Conservation (phyloP, 37 sponge, comb jelly and placozoan genomes). For the Diacarnus erythraeanus region DNA sequence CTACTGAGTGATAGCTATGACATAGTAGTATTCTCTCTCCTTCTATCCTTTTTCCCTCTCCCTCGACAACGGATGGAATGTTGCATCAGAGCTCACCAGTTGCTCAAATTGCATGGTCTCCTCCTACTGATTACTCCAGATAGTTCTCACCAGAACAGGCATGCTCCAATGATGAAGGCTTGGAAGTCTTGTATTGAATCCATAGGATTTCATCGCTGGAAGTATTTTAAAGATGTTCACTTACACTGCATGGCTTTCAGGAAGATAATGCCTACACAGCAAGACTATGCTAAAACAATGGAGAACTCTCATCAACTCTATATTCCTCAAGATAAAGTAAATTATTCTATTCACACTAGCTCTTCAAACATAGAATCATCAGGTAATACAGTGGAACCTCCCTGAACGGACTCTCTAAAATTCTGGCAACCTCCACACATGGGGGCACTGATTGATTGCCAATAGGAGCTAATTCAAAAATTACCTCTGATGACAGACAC, state of each 20-base stretch:
- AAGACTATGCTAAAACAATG: background rate
- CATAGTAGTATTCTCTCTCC: conserved; percentile 76
- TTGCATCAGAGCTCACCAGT: conserved; percentile 61
- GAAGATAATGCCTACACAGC: conserved; percentile 1
- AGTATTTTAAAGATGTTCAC: conserved; percentile 64
- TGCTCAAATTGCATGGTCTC: conserved; percentile 60
- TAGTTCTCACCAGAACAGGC: conserved; percentile 70
- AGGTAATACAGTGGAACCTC: no score
- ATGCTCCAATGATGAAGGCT: conserved; percentile 64
- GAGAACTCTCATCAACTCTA: background rate
- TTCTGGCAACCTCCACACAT: no score
- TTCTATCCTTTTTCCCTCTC: conserved; percentile 76
- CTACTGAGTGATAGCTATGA: conserved; percentile 37
- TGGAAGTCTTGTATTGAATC: conserved; percentile 65
- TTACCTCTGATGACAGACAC: no score
- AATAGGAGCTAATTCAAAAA: no score
- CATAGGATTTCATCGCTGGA: conserved; percentile 74
- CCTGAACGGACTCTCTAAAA: no score
- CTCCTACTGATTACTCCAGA: conserved; percentile 82
- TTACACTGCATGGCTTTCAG: conserved; percentile 85
- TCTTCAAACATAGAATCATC: no score
- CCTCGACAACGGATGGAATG: conserved; percentile 68
- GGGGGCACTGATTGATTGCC: no score
- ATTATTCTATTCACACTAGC: no score
- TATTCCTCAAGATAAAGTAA: conserved; percentile 26